Base-by-base conservation (phyloP, 2,888 invertebrate genomes). In the Ophonus ardosiacus region DNA sequence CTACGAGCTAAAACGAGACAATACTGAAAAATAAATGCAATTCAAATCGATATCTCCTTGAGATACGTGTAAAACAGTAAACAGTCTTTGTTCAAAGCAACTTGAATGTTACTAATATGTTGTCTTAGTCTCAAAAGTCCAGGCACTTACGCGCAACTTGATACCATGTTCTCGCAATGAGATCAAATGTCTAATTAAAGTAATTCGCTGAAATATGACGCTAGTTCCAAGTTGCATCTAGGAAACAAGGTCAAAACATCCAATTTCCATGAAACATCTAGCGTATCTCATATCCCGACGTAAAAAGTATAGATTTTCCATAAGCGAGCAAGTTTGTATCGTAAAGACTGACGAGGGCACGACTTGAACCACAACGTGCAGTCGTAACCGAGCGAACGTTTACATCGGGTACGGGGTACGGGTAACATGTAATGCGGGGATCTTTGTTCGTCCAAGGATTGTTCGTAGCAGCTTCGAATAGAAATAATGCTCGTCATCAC, bases 281-380 rank as follows among this genome's bases (percentile, higher is more conserved):
- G 24, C 24, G 63, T 63, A 63, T 63, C 63, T 63, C 63, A 63
- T 63, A 63, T 63, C 63, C 63, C 31, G 63, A 5, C 63, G 24
- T 21, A 63, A 63, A 63, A 63, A 63, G 24, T 63, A 63, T 63
- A 63, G 63, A 63, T 63, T 63, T 63, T 63, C 63, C 63, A 63
- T 63, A 63, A 63, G 21, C 17, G 61, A 0, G 63, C 24, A 63
- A 63, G 13, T 21, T 63, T 63, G 21, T 63, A 63, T 63, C 63
- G 63, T 63, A 24, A 24, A 18, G 63, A 63, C 8, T 8, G 61
- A 18, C 18, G 61, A 61, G 61, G 21, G 61, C 61, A 61, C 61
- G 61, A 61, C 61, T 61, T 61, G 18, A 59, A 59, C 59, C 59
- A 15, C 59, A 59, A 59, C 59, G 15, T 8, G 17, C 21, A 61